Conservation (phyloP, 2,797 vertebrate species). For the Cottoperca gobio region DNA sequence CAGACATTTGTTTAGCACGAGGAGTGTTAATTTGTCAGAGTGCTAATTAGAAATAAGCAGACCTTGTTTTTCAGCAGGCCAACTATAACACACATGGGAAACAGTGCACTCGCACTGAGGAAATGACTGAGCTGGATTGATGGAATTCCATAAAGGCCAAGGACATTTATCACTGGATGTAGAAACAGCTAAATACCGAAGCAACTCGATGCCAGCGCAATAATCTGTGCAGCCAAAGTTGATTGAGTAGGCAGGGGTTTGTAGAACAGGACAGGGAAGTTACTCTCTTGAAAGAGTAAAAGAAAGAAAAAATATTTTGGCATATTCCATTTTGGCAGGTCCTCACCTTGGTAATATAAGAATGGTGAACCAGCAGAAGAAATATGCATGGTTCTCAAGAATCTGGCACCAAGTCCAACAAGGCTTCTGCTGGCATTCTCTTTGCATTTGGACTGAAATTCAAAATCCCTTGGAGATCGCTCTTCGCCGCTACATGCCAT, state of each 20-base stretch:
- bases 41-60: slow-evolving; percentile 62
- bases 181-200: slow-evolving; percentile 54
- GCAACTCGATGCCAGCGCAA: slow-evolving; percentile 36
- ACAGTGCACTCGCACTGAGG: slow-evolving; percentile 29
- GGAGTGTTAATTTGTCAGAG: slow-evolving; percentile 68
- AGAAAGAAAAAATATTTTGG: slow-evolving; percentile 45
- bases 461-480: slow-evolving; percentile 32
- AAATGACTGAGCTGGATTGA: slow-evolving; percentile 57
- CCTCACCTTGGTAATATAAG: slow-evolving; percentile 55
- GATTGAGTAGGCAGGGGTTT: slow-evolving; percentile 42
- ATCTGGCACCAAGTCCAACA: slow-evolving; percentile 42
- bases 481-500: slow-evolving; percentile 18
- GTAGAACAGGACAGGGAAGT: slow-evolving; percentile 47
- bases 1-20: slow-evolving; percentile 58
- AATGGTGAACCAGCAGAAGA: slow-evolving; percentile 45
- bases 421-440: slow-evolving; percentile 43
- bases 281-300: slow-evolving; percentile 33
- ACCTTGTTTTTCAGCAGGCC: slow-evolving; percentile 48
- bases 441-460: slow-evolving; percentile 51
- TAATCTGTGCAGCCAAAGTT: slow-evolving; percentile 54
- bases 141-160: slow-evolving; percentile 58
- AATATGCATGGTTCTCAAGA: slow-evolving; percentile 51
- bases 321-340: slow-evolving; percentile 60
- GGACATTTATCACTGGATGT: slow-evolving; percentile 61
- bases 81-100: slow-evolving; percentile 61